Base-by-base conservation (phyloP, 2,797 vertebrate species). In the Enteromius fasciolatus region DNA sequence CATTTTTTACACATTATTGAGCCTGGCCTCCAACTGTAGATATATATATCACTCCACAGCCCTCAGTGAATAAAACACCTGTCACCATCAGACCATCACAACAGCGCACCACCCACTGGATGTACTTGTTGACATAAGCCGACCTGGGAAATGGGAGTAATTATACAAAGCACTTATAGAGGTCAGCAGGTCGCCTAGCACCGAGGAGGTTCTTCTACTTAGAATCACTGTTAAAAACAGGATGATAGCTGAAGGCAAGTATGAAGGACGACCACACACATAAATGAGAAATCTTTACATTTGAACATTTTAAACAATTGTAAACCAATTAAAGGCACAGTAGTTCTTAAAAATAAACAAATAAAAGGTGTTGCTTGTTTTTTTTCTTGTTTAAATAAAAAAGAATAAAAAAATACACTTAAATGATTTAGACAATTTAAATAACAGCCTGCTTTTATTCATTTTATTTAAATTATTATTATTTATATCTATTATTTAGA, bases 101-200 rank as follows among this genome's bases (percentile, higher is more conserved):
- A 84, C 52, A 64, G 39, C 59, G 52, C 2, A 20, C 54, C 80
- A 81, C 67, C 82, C 83, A 70, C 79, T 78, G 67, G 83, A 85
- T 11, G 15, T 9, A 18, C 41, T 70, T 78, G 11, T 36, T 86
- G 88, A 90, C 91, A 83, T 80, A 67, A 44, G 17, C 3, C 63
- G 83, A 89, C 87, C 83, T 68, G 48, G 90, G 90, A 92, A 90
- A 89, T 90, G 77, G 85, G 75, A 83, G 44, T 80, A 89, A 90
- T 91, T 91, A 90, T 28, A 48, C 10, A 20, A 75, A 87, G 67
- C 83, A 84, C 76, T 84, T 84, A n/a, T 64, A 86, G 10, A 31
- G 87, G 84, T 90, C 86, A 90, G 17, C 70, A 46, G 82, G 86
- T 90, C 87, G 87, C 48, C 74, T 83, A 76, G 85, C 74, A 84